Evolutionary conservation across 2,113 vertebrate genomes (phyloP).

Genomic region (Myanophis thanlyinensis): DNA sequence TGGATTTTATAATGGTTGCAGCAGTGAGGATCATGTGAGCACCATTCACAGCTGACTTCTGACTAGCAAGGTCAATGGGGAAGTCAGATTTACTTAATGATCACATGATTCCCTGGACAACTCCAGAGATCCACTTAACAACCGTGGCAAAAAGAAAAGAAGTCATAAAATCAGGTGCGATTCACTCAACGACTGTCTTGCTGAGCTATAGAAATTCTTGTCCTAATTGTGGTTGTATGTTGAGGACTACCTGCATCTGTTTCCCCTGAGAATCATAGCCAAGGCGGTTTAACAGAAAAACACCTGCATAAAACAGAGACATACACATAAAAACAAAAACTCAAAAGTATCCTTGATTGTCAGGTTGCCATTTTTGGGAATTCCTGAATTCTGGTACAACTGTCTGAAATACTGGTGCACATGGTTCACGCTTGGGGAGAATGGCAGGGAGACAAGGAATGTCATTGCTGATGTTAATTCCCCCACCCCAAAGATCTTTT

Average conservation of each 20-base stretch:
- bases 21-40: not conserved
- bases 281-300: not conserved
- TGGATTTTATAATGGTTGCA: not conserved
- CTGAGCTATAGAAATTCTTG: not conserved
- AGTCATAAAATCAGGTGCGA: not conserved
- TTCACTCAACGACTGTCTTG: not conserved
- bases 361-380: not conserved
- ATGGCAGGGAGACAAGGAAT: not conserved
- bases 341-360: not conserved
- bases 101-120: not conserved
- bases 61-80: not conserved
- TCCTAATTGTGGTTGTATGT: not conserved
- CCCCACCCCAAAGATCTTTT: not conserved
- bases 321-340: not conserved
- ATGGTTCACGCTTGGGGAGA: not conserved
- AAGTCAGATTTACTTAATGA: not conserved
- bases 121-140: not conserved
- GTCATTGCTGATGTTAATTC: not conserved
- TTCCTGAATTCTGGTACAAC: not conserved
- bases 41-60: not conserved
- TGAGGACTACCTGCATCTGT: not conserved
- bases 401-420: not conserved
- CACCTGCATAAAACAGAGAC: not conserved
- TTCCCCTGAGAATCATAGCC: not conserved
- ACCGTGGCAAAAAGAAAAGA: accelerated